Base-by-base conservation (phyloP, 2,113 vertebrate species). In the Hemiscyllium ocellatum region DNA sequence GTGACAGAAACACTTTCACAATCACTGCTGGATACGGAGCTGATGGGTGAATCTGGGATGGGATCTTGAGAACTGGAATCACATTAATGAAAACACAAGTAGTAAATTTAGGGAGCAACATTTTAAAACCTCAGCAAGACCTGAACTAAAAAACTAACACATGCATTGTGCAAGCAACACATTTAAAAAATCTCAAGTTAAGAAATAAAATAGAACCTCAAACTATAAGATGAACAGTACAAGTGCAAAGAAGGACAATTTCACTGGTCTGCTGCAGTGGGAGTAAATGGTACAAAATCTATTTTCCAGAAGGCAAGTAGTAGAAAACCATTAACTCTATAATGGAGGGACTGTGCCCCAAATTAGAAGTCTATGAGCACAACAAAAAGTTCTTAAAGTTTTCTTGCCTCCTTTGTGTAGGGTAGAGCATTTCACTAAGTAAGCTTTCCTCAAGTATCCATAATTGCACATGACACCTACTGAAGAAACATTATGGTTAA, bases 1-100 rank as follows among this genome's bases (percentile, higher is more conserved):
- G 98, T 98, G 97, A 98, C 98, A 97, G 98, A 98, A 97, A 98
- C 98, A 98, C 98, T 98, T 96, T 98, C 98, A 98, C 98, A 98
- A 98, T 98, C 98, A 98, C 98, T 98, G 98, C 98, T 98, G 98
- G 97, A 98, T 97, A 97, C 97, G 97, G 98, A 98, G 97, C 98
- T 98, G 98, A 98, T 98, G 96, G 98, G 98, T 95, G 98, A 98
- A 97, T 97, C 98, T 97, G 98, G 96, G 95, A 97, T 97, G 97
- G 96, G 97, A 97, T 97, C 97, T 96, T 97, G 98, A 97, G 98
- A 98, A 98, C 98, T 98, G 97, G 26, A 95, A 95, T 69, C 94
- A 95, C 69, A 95, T 72, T 52, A 95, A 95, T n/a, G 94, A 95
- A 95, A 95, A 95, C 94, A 95, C 22, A 95, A 93, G 61, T 61